phyloP scores from a whole-genome alignment of 2,888 invertebrate species.

The Stomorhina lunata region DNA sequence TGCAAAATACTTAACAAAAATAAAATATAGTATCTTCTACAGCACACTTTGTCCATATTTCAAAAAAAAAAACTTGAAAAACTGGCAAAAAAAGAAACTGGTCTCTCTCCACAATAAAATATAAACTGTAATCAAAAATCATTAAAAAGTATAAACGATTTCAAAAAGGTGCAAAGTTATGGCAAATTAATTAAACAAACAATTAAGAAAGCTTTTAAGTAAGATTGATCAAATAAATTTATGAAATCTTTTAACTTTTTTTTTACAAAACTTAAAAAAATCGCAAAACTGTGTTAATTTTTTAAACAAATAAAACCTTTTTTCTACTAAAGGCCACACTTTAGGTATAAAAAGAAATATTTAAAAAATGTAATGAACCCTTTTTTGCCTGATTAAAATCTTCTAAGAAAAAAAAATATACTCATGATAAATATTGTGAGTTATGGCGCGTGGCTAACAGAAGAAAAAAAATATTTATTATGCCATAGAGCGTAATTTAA shows the following conservation, averaged over 20 bases:
- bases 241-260: neutral
- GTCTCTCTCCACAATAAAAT: neutral
- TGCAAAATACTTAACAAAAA: neutral
- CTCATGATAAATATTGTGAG: slow-evolving; percentile 18
- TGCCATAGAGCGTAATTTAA: slow-evolving; percentile 34
- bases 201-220: slow-evolving; percentile 21
- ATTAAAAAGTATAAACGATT: slow-evolving; percentile 2
- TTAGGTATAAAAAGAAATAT: neutral
- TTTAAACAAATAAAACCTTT: slow-evolving; percentile 38
- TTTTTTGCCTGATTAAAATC: neutral
- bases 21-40: neutral
- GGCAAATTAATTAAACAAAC: slow-evolving; percentile 22
- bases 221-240: slow-evolving; percentile 36
- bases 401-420: neutral
- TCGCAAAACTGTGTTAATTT: slow-evolving; percentile 53
- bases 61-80: slow-evolving; percentile 2
- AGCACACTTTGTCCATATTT: neutral
- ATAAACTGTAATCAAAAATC: neutral
- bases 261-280: neutral
- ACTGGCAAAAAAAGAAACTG: neutral
- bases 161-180: slow-evolving; percentile 34
- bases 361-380: neutral
- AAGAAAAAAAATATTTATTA: neutral
- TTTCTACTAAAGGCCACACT: neutral
- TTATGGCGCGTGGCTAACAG: slow-evolving; percentile 55